Conservation (phyloP, 1,140 invertebrate species). For the Dreissena polymorpha region DNA sequence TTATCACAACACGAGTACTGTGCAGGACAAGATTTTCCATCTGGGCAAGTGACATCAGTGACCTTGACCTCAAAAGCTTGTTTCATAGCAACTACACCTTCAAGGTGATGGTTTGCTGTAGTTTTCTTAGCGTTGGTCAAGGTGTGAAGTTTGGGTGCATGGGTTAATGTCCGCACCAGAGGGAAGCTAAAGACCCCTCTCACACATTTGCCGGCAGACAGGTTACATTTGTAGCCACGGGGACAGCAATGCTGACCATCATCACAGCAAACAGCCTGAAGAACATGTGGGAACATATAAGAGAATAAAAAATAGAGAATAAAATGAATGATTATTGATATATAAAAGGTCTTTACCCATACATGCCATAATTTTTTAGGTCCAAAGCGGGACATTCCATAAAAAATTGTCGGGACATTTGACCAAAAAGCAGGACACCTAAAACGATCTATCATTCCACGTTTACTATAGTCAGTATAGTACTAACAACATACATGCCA, state of each 20-base stretch:
- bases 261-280: conserved; percentile 64
- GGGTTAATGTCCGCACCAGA: background rate
- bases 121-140: too few relatives aligned
- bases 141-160: background rate
- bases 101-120: background rate
- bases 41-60: conserved; percentile 33
- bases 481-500: too few relatives aligned
- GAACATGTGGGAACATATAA: too few relatives aligned
- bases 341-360: too few relatives aligned
- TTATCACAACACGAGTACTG: conserved; percentile 41
- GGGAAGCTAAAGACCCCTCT: conserved; percentile 6
- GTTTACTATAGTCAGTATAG: too few relatives aligned
- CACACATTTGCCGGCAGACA: conserved; percentile 9
- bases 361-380: too few relatives aligned
- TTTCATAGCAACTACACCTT: background rate
- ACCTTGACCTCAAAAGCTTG: background rate
- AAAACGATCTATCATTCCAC: too few relatives aligned
- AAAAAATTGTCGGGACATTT: too few relatives aligned
- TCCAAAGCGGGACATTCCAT: too few relatives aligned
- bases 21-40: conserved; percentile 36
- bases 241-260: conserved; percentile 66
- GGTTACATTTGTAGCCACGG: conserved; percentile 58
- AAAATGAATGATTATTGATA: too few relatives aligned
- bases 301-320: too few relatives aligned
- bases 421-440: too few relatives aligned